Conservation (phyloP, 2,113 vertebrate species). For the Erythrocercus mccallii region DNA sequence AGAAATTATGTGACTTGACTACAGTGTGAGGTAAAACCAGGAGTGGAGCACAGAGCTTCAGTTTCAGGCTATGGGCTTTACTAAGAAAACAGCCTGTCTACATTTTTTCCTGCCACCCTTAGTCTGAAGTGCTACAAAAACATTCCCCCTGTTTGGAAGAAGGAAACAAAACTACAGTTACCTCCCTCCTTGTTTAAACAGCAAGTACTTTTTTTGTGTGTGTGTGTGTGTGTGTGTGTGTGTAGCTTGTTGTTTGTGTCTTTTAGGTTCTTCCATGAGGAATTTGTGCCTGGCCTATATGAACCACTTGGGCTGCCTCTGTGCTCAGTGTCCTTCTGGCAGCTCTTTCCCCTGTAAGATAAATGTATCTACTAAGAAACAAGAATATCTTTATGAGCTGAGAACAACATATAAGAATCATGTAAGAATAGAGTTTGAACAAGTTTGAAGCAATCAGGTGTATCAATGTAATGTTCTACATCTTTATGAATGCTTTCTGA, state of each 20-base stretch:
- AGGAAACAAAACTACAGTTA: neutral
- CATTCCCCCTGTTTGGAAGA: neutral
- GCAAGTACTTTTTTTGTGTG: neutral
- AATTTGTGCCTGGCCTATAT: neutral
- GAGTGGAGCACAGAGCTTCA: neutral
- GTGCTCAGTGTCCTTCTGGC: neutral
- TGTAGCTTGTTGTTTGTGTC: neutral
- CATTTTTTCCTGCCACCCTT: neutral
- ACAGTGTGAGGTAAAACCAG: neutral
- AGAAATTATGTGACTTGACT: neutral
- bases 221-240: neutral
- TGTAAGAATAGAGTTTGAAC: conserved; percentile 18
- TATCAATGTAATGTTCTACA: neutral
- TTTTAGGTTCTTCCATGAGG: neutral
- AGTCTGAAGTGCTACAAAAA: neutral
- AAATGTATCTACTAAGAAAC: neutral
- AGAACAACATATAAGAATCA: neutral
- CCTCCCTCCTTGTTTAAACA: neutral
- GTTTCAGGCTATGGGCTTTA: neutral
- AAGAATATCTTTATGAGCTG: neutral
- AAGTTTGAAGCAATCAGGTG: conserved; percentile 25
- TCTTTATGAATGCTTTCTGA: neutral
- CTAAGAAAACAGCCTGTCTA: neutral
- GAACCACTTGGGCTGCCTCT: neutral
- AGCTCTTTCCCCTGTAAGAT: neutral